A percentile compares a stretch with the other conserved stretches of the same genome.
Evolutionary conservation across 2,888 invertebrate genomes (phyloP).

Genomic region (Cremastinae sp.): DNA sequence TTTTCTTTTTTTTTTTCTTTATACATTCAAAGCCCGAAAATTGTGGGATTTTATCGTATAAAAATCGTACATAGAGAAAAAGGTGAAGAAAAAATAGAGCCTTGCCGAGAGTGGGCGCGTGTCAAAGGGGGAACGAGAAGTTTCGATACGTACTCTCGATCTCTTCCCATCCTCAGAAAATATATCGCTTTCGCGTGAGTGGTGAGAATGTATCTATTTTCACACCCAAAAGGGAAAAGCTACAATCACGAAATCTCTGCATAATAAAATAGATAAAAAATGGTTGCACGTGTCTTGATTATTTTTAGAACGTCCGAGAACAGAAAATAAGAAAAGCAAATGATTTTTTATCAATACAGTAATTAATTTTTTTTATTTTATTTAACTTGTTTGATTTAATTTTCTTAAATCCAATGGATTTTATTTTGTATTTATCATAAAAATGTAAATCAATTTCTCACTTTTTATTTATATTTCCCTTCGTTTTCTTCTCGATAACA

Average conservation of each 20-base stretch:
- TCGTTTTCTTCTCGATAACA: no score
- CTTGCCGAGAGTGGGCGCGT: conserved; percentile 31
- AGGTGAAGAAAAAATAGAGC: conserved; percentile 14
- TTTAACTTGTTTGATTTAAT: no score
- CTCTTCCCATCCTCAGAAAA: conserved; percentile 51
- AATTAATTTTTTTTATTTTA: no score
- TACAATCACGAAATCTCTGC: background rate
- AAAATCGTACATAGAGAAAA: background rate
- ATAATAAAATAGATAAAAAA: background rate
- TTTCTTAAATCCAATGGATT: no score
- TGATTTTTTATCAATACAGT: no score
- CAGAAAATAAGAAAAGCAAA: background rate
- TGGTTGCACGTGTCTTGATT: background rate
- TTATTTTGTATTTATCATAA: no score
- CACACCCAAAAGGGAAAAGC: background rate
- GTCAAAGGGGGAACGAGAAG: conserved; percentile 27
- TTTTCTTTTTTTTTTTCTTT: background rate
- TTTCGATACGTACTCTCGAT: conserved; percentile 23
- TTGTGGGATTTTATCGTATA: conserved; percentile 13
- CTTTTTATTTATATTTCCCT: conserved; percentile 50
- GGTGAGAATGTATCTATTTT: conserved; percentile 38
- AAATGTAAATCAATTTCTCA: no score
- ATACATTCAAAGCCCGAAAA: conserved; percentile 11
- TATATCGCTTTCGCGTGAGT: conserved; percentile 56
- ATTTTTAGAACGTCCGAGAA: background rate